These are phyloP conservation scores for Ianthella basta DNA, from an alignment of 37 sponge, comb jelly and placozoan species.

Conservation along the genomic window DNA sequence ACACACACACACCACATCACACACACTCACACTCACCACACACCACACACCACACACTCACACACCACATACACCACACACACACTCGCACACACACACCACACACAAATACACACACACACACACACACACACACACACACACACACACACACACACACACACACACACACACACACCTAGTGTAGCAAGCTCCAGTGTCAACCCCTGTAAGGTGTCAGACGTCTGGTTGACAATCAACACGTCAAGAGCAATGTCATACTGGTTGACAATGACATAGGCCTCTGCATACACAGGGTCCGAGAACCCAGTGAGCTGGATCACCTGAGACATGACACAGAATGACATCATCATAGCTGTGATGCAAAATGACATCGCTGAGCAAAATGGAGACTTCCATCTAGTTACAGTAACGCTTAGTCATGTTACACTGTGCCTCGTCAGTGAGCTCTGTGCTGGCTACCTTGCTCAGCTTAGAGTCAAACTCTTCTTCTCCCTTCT, in stretches of 20 bases:
- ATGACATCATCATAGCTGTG: neutral
- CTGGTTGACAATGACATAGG: conserved; percentile 98
- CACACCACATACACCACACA: conserved; percentile 3
- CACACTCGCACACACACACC: too few relatives aligned
- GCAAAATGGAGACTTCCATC: too few relatives aligned
- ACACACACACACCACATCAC: too few relatives aligned
- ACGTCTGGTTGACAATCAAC: conserved; percentile 97
- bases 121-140: too few relatives aligned
- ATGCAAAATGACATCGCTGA: neutral
- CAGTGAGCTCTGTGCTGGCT: too few relatives aligned
- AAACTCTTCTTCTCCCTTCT: conserved; percentile 49
- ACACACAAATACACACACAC: too few relatives aligned
- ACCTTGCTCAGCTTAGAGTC: conserved; percentile 89
- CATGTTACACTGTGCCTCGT: too few relatives aligned
- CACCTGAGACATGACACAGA: conserved; percentile 65
- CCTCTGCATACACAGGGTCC: conserved; percentile 99
- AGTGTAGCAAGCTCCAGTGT: conserved; percentile 96
- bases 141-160: neutral
- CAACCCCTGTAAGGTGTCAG: conserved; percentile 96
- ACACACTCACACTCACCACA: too few relatives aligned
- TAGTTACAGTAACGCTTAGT: too few relatives aligned
- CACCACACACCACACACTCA: neutral
- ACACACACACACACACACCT: conserved; percentile 44
- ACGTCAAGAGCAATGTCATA: conserved; percentile 99
- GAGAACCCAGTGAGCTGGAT: conserved; percentile 99